Percentiles rank a stretch among this genome's conserved stretches.
These are phyloP conservation scores for Sminthurides aquaticus DNA, from an alignment of 2,888 invertebrate genomes.

Conservation along the genomic window DNA sequence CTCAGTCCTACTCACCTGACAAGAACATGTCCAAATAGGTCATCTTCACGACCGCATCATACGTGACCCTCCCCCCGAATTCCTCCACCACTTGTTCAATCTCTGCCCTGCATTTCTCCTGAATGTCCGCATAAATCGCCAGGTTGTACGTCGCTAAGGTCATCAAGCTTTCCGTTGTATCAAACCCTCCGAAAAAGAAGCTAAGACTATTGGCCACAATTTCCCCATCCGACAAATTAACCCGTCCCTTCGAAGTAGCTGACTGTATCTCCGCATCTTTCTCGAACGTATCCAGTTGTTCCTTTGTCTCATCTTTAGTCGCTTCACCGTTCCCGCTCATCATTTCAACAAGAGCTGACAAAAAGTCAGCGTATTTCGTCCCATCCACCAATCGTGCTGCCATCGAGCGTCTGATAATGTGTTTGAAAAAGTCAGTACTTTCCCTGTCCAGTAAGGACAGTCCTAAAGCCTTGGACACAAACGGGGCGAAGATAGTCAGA, in stretches of 20 bases:
- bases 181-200: slow-evolving; percentile 26
- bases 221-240: slow-evolving; percentile 11
- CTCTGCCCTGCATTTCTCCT: slow-evolving; percentile 24
- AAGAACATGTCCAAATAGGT: slow-evolving; percentile 36
- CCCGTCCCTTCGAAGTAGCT: not conserved
- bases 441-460: not conserved
- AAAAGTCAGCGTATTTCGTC: slow-evolving; percentile 14
- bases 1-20: slow-evolving; percentile 28
- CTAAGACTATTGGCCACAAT: slow-evolving; percentile 18
- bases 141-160: slow-evolving; percentile 20
- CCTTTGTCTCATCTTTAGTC: slow-evolving; percentile 1
- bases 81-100: not conserved
- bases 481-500: not conserved
- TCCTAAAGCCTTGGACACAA: not conserved
- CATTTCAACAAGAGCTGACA: slow-evolving; percentile 23
- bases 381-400: not conserved
- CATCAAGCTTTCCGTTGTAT: slow-evolving; percentile 22
- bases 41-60: slow-evolving; percentile 31
- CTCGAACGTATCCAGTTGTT: slow-evolving; percentile 10
- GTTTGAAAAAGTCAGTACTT: slow-evolving; percentile 2
- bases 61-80: slow-evolving; percentile 23
- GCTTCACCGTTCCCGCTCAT: not conserved
- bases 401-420: not conserved
- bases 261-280: slow-evolving; percentile 15
- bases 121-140: slow-evolving; percentile 19